A percentile compares a stretch with the other conserved stretches of the same genome.
phyloP scores from a whole-genome alignment of 2,797 vertebrate species.

The Pseudochirops cupreus region DNA sequence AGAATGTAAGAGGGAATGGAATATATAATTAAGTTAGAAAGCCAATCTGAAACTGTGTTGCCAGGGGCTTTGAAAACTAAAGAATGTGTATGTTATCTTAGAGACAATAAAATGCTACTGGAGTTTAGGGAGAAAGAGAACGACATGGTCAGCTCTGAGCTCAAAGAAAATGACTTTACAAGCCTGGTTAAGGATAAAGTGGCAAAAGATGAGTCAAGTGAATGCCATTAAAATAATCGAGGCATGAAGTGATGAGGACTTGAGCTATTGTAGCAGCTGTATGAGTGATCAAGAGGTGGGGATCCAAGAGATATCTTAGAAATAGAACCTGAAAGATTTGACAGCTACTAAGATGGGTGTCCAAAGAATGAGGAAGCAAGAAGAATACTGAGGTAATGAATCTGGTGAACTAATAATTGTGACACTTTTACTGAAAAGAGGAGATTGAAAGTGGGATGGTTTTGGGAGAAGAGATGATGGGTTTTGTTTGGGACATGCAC shows the following conservation, averaged over 20 bases:
- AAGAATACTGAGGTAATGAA: not conserved
- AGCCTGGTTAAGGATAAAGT: not conserved
- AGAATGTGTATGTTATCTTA: not conserved
- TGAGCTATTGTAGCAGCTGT: not conserved
- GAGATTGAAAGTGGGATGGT: not conserved
- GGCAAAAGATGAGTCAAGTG: not conserved
- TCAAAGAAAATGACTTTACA: conserved; percentile 24
- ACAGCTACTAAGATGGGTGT: not conserved
- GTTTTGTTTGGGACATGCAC: not conserved
- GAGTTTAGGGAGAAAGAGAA: not conserved
- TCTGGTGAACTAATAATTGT: not conserved
- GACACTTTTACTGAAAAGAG: not conserved
- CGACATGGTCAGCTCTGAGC: not conserved
- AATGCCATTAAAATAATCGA: not conserved
- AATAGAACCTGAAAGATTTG: not conserved
- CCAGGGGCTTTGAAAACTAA: not conserved
- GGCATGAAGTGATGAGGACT: not conserved
- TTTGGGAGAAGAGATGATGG: not conserved
- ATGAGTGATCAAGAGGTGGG: not conserved
- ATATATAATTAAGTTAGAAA: not conserved
- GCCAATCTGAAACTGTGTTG: not conserved
- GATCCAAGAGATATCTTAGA: not conserved
- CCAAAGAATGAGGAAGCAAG: not conserved
- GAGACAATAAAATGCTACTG: not conserved
- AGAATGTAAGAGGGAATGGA: not conserved